Conservation (phyloP, 2,113 vertebrate species). For the Reinhardtius hippoglossoides region DNA sequence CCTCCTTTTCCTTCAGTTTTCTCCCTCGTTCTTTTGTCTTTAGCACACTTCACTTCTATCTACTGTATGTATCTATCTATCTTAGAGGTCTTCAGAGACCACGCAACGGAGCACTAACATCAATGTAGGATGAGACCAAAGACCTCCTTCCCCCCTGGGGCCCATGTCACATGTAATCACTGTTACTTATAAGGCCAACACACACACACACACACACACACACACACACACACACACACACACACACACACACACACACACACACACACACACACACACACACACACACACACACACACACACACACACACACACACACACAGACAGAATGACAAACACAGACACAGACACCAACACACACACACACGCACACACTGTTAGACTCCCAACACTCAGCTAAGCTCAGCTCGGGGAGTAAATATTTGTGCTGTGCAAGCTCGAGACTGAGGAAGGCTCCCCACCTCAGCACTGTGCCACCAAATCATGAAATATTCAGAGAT, state of each 20-base stretch:
- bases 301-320: constrained; percentile 29
- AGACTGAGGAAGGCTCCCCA: constrained; percentile 85
- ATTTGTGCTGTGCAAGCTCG: constrained; percentile 91
- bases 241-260: constrained; percentile 11
- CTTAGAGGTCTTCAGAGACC: constrained; percentile 77
- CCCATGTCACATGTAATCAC: constrained; percentile 89
- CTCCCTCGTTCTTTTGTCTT: constrained; percentile 5
- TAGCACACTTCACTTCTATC: constrained; percentile 12
- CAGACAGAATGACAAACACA: constrained; percentile 33
- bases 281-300: constrained; percentile 28
- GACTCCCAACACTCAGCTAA: constrained; percentile 65
- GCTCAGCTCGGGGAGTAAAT: constrained; percentile 88
- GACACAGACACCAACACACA: constrained; percentile 27
- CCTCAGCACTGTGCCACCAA: constrained; percentile 81
- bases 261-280: constrained; percentile 27
- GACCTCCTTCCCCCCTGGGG: constrained; percentile 80
- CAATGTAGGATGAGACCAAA: constrained; percentile 75
- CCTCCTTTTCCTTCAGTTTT: constrained; percentile 3
- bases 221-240: constrained; percentile 25
- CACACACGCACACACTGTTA: constrained; percentile 32
- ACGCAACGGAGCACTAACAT: constrained; percentile 66
- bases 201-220: constrained; percentile 25
- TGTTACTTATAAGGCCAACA: constrained; percentile 84
- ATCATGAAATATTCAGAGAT: constrained; percentile 94
- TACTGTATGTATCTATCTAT: constrained; percentile 24